These are phyloP conservation scores for Tympanuchus pallidicinctus DNA, from an alignment of 2,113 vertebrate genomes.

Conservation along the genomic window DNA sequence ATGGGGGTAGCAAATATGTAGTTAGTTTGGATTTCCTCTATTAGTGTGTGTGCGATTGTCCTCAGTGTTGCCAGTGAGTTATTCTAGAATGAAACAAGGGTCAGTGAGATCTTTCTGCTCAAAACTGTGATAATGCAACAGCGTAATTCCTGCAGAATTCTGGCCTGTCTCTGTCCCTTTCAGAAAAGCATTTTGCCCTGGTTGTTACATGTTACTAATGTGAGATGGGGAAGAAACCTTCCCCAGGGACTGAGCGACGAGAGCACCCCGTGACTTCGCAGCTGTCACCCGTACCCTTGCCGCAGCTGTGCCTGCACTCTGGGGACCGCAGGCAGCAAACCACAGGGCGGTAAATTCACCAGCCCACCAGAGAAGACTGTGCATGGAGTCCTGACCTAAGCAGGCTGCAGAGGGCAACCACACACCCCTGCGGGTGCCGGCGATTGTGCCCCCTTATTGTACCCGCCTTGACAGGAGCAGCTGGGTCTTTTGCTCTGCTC, in stretches of 20 bases:
- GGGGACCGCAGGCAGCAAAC: not conserved
- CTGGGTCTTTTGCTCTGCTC: not conserved
- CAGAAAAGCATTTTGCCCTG: not conserved
- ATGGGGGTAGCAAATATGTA: rapidly evolving
- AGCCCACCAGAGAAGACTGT: not conserved
- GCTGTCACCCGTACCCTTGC: not conserved
- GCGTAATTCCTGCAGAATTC: not conserved
- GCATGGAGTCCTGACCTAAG: rapidly evolving
- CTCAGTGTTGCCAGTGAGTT: not conserved
- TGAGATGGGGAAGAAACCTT: not conserved
- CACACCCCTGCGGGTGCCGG: not conserved
- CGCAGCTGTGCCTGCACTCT: not conserved
- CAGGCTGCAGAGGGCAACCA: not conserved
- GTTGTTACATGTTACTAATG: not conserved
- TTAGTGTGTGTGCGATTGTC: not conserved
- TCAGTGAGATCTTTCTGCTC: not conserved
- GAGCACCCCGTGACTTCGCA: not conserved
- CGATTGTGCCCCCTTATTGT: not conserved
- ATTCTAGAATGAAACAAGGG: not conserved
- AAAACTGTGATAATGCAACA: not conserved
- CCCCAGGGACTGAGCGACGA: not conserved
- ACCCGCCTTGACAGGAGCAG: rapidly evolving
- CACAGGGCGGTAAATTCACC: not conserved
- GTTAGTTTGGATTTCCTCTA: not conserved
- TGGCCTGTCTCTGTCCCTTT: not conserved